Base-by-base conservation (phyloP, 2,888 invertebrate genomes). In the Axea sp. region DNA sequence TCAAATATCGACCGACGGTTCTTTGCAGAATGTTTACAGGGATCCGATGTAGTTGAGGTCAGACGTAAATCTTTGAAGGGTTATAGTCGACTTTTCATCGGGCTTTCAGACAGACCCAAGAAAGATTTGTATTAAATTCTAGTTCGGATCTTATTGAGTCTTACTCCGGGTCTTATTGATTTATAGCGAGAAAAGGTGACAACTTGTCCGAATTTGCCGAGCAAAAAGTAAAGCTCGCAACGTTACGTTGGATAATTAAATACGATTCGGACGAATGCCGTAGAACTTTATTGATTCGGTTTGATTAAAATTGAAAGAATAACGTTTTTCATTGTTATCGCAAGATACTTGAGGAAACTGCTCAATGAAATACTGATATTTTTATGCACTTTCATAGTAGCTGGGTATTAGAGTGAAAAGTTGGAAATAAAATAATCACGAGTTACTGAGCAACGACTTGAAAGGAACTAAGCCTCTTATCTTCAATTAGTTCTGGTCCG, bases 401-500 rank as follows among this genome's bases (percentile, higher is more conserved):
- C 51, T 15, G 11, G 9, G 68, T 47, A 68, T 68, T 69, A 74
- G 28, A 39, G 68, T 28, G 59, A 30, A 68, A 69, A 74, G 64
- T 68, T 68, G 45, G 47, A 30, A 64, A 74, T 74, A 64, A 69
- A 74, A 64, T 74, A 64, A 74, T 64, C 51, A 74, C 45, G 64
- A 74, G 43, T 74, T 64, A 62, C 45, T 22, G 68, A 74, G 59
- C 57, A 74, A 62, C 57, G 45, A 74, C 68, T 74, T 64, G 64
- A 69, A 68, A 64, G 64, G 64, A 74, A 69, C 68, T 74, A 74
- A 74, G 73, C 73, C 73, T 73, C 73, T 73, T 67, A 73, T 67
- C 73, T 73, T 68, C 68, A 73, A 73, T 73, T 67, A 73, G 65
- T 73, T 67, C 55, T 73, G 60, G 59, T 60, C 67, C 65, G 60